Evolutionary conservation across 92 coral and sea anemone genomes (phyloP).

Genomic region (Porites lobata): DNA sequence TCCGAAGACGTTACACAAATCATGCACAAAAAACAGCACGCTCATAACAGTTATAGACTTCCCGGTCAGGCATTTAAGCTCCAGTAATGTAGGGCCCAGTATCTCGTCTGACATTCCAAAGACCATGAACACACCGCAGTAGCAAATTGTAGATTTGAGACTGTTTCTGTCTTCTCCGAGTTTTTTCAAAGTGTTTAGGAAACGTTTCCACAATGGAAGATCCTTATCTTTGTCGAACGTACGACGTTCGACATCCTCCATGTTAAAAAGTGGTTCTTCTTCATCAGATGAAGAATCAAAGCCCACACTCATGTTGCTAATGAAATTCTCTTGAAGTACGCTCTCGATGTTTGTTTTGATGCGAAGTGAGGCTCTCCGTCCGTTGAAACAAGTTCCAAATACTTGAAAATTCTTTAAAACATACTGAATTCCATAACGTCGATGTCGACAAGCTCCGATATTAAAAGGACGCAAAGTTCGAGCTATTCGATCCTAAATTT

Average conservation of each 20-base stretch:
- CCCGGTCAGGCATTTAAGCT: slow-evolving; percentile 84
- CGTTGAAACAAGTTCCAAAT: neutral
- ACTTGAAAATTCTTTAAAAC: neutral
- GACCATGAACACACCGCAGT: slow-evolving; percentile 91
- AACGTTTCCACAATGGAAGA: slow-evolving; percentile 65
- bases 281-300: slow-evolving; percentile 80
- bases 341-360: neutral
- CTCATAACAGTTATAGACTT: slow-evolving; percentile 89
- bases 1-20: slow-evolving; percentile 89
- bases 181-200: slow-evolving; percentile 63
- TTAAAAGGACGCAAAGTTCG: neutral
- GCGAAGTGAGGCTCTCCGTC: neutral
- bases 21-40: slow-evolving; percentile 86
- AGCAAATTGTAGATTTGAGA: slow-evolving; percentile 83
- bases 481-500: neutral
- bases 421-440: neutral
- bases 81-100: slow-evolving; percentile 86
- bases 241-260: slow-evolving; percentile 82
- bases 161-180: slow-evolving; percentile 76
- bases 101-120: slow-evolving; percentile 96
- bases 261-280: slow-evolving; percentile 83
- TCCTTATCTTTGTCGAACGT: slow-evolving; percentile 71
- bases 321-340: neutral
- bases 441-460: neutral
- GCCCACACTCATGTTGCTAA: slow-evolving; percentile 64